Conservation (phyloP, 1,140 invertebrate species). For the Aradophagus sp. region DNA sequence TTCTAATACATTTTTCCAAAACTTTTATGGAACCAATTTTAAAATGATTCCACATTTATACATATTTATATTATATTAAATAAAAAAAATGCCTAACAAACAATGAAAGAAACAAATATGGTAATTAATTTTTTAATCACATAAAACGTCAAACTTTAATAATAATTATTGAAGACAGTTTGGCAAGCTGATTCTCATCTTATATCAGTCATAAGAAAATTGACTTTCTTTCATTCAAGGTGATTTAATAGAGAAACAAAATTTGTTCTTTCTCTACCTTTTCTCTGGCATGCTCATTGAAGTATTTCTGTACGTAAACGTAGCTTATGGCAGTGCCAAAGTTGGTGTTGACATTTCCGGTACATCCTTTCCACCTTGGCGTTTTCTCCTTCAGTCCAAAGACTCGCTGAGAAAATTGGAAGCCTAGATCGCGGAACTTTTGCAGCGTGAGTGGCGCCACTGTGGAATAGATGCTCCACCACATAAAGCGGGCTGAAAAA, state of each 20-base stretch:
- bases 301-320: constrained; percentile 83
- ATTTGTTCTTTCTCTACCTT: constrained; percentile 75
- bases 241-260: not conserved
- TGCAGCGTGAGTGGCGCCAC: constrained; percentile 78
- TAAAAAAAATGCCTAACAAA: too few relatives aligned
- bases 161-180: too few relatives aligned
- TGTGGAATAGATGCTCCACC: constrained; percentile 82
- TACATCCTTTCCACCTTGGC: constrained; percentile 83
- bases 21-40: too few relatives aligned
- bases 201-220: too few relatives aligned
- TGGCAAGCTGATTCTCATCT: not conserved
- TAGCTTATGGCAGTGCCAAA: constrained; percentile 87
- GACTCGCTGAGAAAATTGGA: constrained; percentile 78
- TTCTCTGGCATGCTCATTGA: constrained; percentile 80
- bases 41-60: too few relatives aligned
- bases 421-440: constrained; percentile 78
- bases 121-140: too few relatives aligned
- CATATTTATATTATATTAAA: too few relatives aligned
- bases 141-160: too few relatives aligned
- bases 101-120: too few relatives aligned
- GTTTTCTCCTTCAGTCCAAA: constrained; percentile 79
- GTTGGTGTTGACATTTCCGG: constrained; percentile 83
- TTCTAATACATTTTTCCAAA: too few relatives aligned
- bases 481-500: constrained; percentile 78
- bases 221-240: not conserved